Evolutionary conservation across 1,140 invertebrate species (phyloP), one percentile per base, ranked within the genome.

Genomic region (Coelopa frigida): DNA sequence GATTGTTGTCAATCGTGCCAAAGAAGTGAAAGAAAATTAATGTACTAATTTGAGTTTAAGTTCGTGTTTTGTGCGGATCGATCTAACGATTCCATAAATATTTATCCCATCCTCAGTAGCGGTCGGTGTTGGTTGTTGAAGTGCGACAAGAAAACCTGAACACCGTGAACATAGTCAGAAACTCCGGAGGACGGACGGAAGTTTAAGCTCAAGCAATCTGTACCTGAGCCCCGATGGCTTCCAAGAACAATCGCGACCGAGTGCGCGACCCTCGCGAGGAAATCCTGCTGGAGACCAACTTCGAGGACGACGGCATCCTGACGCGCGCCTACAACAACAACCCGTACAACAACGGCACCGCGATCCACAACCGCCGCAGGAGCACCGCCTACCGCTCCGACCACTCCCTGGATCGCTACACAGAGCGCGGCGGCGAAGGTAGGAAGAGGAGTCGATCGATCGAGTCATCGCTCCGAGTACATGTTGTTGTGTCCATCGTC

Each of bases 271-370:
- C 58, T 8, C 61, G 67, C 27, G 67, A 70, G 50, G 61, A 66
- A 37, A 68, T 70, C 22, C 46, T 70, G 15, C 57, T 70, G 32
- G 67, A 70, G 52, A 70, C 67, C 24, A 70, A 70, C 48, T 70
- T 70, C 23, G 67, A 70, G 53, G 66, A 70, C 24, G 66, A 70
- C 39, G 67, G 63, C 18, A 53, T 66, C 12, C 32, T 66, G 35
- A 70, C 67, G n/a, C 57, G 56, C 10, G 67, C 67, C 37, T 66
- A 69, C 46, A 66, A 62, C 27, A 61, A 63, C 23, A 59, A 64
- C 61, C 59, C 57, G 20, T 59, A 62, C 45, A 59, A 54, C 50
- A 17, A 14, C 5, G 41, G 35, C 33, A 32, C 38, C n/a, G 45
- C 43, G 15, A 50, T 56, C 33, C 55, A 56, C n/a, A 65, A 64